Evolutionary conservation across 2,113 vertebrate species (phyloP).

Genomic region (Hypanus sabinus): DNA sequence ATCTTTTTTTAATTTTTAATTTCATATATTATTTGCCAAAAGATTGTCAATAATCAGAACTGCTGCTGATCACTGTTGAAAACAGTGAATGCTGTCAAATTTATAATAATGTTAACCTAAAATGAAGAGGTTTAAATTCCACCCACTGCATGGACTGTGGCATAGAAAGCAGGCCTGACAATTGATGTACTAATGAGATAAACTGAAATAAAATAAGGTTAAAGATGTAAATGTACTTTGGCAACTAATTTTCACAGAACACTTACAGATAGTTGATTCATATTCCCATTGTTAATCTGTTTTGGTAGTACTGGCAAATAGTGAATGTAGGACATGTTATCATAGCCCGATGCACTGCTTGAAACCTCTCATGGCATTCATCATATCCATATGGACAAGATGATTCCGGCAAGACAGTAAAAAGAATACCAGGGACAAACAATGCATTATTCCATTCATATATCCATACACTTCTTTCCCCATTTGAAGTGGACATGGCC

Average conservation of each 20-base stretch:
- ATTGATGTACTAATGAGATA: neutral
- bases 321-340: neutral
- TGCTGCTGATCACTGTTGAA: neutral
- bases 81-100: neutral
- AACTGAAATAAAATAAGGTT: neutral
- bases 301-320: neutral
- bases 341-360: neutral
- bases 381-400: too few species aligned
- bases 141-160: neutral
- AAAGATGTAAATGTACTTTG: neutral
- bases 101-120: neutral
- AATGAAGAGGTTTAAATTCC: neutral
- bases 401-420: too few species aligned
- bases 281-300: neutral
- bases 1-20: neutral
- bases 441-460: neutral
- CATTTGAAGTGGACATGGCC: too few species aligned
- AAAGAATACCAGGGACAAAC: neutral
- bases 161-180: neutral
- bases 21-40: neutral
- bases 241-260: neutral
- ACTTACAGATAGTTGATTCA: neutral
- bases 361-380: neutral
- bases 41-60: neutral
- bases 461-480: too few species aligned